Base-by-base conservation (phyloP, 2,888 invertebrate species). In the Leucania comma region DNA sequence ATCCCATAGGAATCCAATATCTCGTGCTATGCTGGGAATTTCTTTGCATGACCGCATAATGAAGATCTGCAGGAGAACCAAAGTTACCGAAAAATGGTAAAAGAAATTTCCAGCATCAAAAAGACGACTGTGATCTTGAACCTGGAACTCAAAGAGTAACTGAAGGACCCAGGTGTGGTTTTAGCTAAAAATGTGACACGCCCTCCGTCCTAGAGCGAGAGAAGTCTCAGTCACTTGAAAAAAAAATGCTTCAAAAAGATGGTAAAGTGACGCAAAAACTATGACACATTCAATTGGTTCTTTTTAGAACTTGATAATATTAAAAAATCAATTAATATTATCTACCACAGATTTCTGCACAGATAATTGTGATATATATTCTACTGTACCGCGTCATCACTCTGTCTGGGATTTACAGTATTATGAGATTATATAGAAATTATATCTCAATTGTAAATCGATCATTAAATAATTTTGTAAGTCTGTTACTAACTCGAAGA, bases 401-500 rank as follows among this genome's bases (percentile, higher is more conserved):
- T 9, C 17, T 26, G 38, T 58, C 32, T 59, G 48, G 38, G n/a
- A 24, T 73, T 72, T 24, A 24, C 17, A 53, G 14, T 14, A 62
- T 62, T 24, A 10, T n/a, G 32, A 12, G 24, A 56, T 59, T 20
- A 54, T 5, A 29, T 14, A 8, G 32, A 35, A 32, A 53, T n/a
- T 12, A 35, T 67, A 22, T 29, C 67, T 61, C 46, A 80, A 74
- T 74, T 67, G 62, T 14, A 50, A 35, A 3, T 61, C 9, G 0
- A 57, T 12, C 24, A 22, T 2, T 26, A 10, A 54, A 69, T 76
- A n/a, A 12, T 53, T 32, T 8, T 24, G 12, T 46, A 29, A 46
- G n/a, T 59, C 17, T 42, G 68, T 75, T 67, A 20, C 53, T 32
- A 50, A 35, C 48, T 50, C 48, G 20, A 38, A 9, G 80, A 75